A percentile compares a stretch with the other conserved stretches of the same genome.
Conservation (phyloP, 2,888 invertebrate genomes). For the Sycophila texana region DNA sequence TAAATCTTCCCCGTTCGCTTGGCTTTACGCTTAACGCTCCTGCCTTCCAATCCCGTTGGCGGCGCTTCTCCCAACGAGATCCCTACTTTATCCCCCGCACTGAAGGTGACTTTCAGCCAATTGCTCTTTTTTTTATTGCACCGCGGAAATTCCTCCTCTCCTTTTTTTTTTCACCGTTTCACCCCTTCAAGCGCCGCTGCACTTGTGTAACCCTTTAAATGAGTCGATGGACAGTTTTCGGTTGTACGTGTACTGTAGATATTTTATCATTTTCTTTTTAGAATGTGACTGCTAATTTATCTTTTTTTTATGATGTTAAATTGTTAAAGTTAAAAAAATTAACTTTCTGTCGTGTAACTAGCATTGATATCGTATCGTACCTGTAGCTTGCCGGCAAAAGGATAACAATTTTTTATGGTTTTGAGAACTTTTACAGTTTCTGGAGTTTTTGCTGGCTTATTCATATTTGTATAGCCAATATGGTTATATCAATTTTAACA, state of each 20-base stretch:
- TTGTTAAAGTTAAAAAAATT: too few species aligned
- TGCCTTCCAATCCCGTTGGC: conserved; percentile 23
- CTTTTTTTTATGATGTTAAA: too few species aligned
- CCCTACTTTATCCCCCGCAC: conserved; percentile 63
- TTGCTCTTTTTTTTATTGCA: conserved; percentile 46
- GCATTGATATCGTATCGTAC: too few species aligned
- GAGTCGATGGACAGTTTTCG: not conserved
- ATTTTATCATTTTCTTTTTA: not conserved
- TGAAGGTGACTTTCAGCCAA: conserved; percentile 48
- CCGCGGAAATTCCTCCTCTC: conserved; percentile 26
- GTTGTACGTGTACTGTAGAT: too few species aligned
- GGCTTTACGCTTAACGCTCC: conserved; percentile 36
- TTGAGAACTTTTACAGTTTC: too few species aligned
- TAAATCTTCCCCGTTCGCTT: conserved; percentile 49
- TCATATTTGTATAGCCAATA: too few species aligned
- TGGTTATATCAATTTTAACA: too few species aligned
- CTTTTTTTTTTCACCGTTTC: conserved; percentile 5
- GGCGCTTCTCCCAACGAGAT: conserved; percentile 21
- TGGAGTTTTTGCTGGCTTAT: too few species aligned
- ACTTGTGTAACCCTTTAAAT: conserved; percentile 6
- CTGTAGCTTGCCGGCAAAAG: too few species aligned
- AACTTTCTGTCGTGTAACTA: too few species aligned
- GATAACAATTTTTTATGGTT: too few species aligned
- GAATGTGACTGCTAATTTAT: not conserved
- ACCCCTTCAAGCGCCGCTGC: not conserved